phyloP scores from a whole-genome alignment of 35 echinoderm and acorn worm species.

The Ptychodera flava region DNA sequence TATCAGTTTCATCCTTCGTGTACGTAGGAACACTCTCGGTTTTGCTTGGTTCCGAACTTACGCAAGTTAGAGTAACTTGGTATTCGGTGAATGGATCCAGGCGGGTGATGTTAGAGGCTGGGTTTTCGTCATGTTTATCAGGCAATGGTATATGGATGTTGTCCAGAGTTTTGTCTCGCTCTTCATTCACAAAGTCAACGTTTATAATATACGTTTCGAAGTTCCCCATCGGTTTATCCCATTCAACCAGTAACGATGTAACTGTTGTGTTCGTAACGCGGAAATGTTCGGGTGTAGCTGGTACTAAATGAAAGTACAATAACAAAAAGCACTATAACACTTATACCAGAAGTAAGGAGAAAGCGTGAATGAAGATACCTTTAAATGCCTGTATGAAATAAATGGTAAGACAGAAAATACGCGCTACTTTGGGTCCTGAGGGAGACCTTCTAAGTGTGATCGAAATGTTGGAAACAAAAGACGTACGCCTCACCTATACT shows the following conservation, averaged over 20 bases:
- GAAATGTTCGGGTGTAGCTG: background rate
- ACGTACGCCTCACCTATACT: too few species aligned
- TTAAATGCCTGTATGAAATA: too few species aligned
- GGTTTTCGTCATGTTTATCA: background rate
- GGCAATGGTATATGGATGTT: background rate
- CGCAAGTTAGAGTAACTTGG: background rate
- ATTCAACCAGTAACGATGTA: background rate
- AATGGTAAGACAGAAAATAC: too few species aligned
- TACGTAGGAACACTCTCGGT: background rate
- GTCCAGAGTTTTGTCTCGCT: background rate
- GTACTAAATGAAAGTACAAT: too few species aligned
- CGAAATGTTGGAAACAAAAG: too few species aligned
- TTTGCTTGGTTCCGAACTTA: background rate
- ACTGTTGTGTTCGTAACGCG: background rate
- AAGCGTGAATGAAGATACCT: too few species aligned
- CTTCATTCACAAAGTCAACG: too few species aligned
- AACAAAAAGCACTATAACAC: too few species aligned
- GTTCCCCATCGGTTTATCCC: background rate
- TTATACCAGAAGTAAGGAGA: too few species aligned
- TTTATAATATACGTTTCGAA: background rate
- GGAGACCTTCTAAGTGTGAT: too few species aligned
- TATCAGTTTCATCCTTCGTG: background rate
- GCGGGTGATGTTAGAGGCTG: background rate
- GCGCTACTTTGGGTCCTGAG: too few species aligned
- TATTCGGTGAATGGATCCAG: background rate